A percentile compares a stretch with the other conserved stretches of the same genome.
Conservation (phyloP, 2,888 invertebrate genomes). For the Tyria jacobaeae region DNA sequence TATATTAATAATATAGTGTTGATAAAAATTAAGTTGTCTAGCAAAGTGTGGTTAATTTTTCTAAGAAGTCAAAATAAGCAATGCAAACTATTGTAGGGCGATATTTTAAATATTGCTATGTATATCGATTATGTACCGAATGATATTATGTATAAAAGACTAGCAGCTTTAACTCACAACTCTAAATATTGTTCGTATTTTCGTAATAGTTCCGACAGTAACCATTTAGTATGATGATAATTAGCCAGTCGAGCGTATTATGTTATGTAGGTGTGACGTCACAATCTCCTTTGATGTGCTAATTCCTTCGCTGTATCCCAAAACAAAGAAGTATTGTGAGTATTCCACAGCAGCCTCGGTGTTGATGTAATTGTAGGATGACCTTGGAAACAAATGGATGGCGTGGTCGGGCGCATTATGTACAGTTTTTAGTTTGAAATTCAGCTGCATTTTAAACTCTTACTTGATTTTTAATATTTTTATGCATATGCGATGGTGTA, state of each 20-base stretch:
- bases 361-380: slow-evolving; percentile 46
- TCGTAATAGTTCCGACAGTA: slow-evolving; percentile 3
- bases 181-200: slow-evolving; percentile 1
- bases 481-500: neutral
- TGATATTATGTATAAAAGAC: too few species aligned
- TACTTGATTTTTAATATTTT: neutral
- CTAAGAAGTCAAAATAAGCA: neutral
- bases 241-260: slow-evolving; percentile 15
- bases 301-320: slow-evolving; percentile 59
- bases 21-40: neutral
- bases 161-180: too few species aligned
- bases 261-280: slow-evolving; percentile 46
- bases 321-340: slow-evolving; percentile 63
- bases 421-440: slow-evolving; percentile 9
- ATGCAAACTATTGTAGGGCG: neutral
- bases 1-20: too few species aligned
- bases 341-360: slow-evolving; percentile 32
- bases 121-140: neutral
- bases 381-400: slow-evolving; percentile 40
- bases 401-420: slow-evolving; percentile 15
- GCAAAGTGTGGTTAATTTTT: neutral
- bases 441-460: neutral
- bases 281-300: slow-evolving; percentile 66
- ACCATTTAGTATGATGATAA: slow-evolving; percentile 34
- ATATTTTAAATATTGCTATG: neutral